Percentiles rank a stretch among this genome's conserved stretches.
Conservation (phyloP, 2,113 vertebrate species). For the Erinaceus europaeus region DNA sequence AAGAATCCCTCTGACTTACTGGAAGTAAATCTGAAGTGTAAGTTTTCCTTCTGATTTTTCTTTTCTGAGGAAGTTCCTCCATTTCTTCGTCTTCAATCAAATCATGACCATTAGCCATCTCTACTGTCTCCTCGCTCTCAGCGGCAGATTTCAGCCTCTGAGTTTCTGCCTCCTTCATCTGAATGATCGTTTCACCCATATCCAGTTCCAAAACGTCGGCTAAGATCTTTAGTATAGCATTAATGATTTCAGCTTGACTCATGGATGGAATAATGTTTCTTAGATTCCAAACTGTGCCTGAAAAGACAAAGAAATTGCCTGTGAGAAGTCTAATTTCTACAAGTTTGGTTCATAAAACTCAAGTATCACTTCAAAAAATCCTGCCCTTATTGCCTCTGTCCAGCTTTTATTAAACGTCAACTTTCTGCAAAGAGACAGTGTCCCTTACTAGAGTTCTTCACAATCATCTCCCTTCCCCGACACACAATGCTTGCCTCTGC, state of each 20-base stretch:
- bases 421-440: background rate
- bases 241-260: constrained; percentile 89
- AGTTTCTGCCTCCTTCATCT: constrained; percentile 83
- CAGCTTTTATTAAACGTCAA: background rate
- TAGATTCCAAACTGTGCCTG: constrained; percentile 92
- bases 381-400: background rate
- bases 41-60: constrained; percentile 74
- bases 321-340: background rate
- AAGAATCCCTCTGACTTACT: constrained; percentile 81
- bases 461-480: background rate
- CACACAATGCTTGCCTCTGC: background rate
- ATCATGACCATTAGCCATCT: constrained; percentile 7
- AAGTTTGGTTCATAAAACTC: background rate
- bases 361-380: background rate
- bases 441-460: background rate
- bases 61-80: constrained; percentile 77
- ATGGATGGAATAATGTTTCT: constrained; percentile 87
- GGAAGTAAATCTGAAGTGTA: constrained; percentile 93
- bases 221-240: constrained; percentile 88
- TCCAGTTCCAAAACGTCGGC: constrained; percentile 88
- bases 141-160: constrained; percentile 70
- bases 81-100: constrained; percentile 80
- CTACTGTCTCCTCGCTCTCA: constrained; percentile 72
- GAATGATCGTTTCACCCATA: constrained; percentile 81
- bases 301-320: background rate